Conservation (phyloP, 2,113 vertebrate genomes). For the Laterallus jamaicensis region DNA sequence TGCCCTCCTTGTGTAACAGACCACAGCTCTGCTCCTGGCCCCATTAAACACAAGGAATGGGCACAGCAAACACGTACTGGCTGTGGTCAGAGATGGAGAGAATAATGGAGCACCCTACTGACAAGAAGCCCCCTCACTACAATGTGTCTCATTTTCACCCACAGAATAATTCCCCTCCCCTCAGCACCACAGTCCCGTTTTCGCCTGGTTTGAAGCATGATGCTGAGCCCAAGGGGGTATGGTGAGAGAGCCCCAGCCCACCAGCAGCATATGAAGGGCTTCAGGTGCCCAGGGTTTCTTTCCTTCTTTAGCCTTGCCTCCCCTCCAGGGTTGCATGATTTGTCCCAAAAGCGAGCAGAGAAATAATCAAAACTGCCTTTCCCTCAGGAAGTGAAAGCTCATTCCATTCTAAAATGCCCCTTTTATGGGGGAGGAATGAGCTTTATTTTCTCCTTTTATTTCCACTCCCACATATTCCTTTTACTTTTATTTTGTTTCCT, state of each 20-base stretch:
- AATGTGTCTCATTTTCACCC: not conserved
- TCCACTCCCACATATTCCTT: not conserved
- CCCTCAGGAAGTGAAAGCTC: not conserved
- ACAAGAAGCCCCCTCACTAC: not conserved
- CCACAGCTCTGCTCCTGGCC: not conserved
- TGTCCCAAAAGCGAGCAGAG: not conserved
- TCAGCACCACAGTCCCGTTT: not conserved
- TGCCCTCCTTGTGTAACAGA: not conserved
- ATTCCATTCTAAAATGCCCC: not conserved
- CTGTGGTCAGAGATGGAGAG: not conserved
- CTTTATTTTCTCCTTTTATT: not conserved
- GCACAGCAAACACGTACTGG: not conserved
- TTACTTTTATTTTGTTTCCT: not conserved
- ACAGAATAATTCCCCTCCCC: not conserved
- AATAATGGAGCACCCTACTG: not conserved
- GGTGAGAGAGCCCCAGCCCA: not conserved
- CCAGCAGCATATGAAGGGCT: accelerated
- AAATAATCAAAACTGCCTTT: not conserved
- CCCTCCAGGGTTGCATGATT: not conserved
- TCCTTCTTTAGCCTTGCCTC: not conserved
- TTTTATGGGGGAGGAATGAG: not conserved
- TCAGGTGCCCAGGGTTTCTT: not conserved
- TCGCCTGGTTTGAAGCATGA: not conserved
- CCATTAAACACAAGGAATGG: not conserved
- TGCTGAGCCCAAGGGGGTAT: not conserved